phyloP scores from a whole-genome alignment of 2,888 invertebrate genomes.

The Trachelus tabidus region DNA sequence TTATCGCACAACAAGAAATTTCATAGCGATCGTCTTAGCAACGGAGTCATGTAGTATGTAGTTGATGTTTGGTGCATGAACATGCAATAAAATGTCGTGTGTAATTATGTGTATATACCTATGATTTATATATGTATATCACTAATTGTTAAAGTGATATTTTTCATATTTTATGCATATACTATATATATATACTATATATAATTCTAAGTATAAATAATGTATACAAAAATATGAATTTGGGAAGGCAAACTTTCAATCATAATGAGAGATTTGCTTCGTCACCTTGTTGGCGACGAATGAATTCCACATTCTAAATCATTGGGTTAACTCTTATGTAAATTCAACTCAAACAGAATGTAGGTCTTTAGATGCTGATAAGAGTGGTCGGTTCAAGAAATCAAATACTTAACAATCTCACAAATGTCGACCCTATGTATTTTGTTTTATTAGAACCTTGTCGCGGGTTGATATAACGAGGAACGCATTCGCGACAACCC shows the following conservation, averaged over 20 bases:
- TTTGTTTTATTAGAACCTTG: neutral
- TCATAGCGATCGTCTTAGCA: neutral
- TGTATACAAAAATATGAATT: conserved; percentile 65
- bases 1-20: neutral
- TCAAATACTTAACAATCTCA: neutral
- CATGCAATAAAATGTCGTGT: neutral
- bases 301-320: neutral
- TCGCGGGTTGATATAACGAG: neutral
- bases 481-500: neutral
- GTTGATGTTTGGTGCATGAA: neutral
- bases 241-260: conserved; percentile 58
- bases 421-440: neutral
- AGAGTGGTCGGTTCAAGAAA: neutral
- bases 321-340: conserved; percentile 1
- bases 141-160: conserved; percentile 24
- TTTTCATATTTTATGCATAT: conserved; percentile 8
- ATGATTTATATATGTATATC: conserved; percentile 9
- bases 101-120: neutral
- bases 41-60: neutral
- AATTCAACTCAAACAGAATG: conserved; percentile 20
- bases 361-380: neutral
- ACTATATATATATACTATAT: conserved; percentile 11
- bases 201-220: conserved; percentile 56
- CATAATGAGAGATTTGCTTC: conserved; percentile 5
- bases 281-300: neutral